Conservation (phyloP, 2,113 vertebrate genomes). For the Triplophysa siluroides region DNA sequence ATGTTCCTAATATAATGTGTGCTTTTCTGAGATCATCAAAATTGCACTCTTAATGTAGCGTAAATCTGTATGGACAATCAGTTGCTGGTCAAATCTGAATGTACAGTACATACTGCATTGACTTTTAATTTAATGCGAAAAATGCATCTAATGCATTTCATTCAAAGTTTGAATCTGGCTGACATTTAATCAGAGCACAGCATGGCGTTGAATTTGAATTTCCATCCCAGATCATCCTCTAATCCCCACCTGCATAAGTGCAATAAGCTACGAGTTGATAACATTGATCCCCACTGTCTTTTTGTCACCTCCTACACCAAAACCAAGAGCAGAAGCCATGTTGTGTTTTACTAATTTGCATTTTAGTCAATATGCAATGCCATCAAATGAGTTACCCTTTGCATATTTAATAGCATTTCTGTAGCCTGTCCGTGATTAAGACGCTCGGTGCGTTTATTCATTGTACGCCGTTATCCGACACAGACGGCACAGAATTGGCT, state of each 20-base stretch:
- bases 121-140: conserved; percentile 8
- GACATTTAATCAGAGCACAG: conserved; percentile 46
- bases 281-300: conserved; percentile 44
- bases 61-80: conserved; percentile 1
- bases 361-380: conserved; percentile 43
- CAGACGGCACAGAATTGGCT: not conserved
- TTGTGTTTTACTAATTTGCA: conserved; percentile 47
- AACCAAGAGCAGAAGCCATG: conserved; percentile 30
- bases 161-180: conserved; percentile 46
- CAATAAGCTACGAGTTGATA: conserved; percentile 48
- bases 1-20: not conserved
- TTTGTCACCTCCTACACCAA: conserved; percentile 40
- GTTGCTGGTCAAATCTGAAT: conserved; percentile 5
- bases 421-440: conserved; percentile 23
- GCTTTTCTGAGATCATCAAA: not conserved
- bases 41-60: not conserved
- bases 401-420: conserved; percentile 46
- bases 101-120: not conserved
- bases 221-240: conserved; percentile 40
- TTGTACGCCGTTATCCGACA: not conserved
- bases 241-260: conserved; percentile 50
- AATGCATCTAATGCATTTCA: conserved; percentile 14
- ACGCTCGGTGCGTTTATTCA: conserved; percentile 7
- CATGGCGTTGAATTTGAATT: conserved; percentile 36
- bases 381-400: conserved; percentile 36